phyloP scores from a whole-genome alignment of 2,888 invertebrate genomes.

The Aphidius colemani region DNA sequence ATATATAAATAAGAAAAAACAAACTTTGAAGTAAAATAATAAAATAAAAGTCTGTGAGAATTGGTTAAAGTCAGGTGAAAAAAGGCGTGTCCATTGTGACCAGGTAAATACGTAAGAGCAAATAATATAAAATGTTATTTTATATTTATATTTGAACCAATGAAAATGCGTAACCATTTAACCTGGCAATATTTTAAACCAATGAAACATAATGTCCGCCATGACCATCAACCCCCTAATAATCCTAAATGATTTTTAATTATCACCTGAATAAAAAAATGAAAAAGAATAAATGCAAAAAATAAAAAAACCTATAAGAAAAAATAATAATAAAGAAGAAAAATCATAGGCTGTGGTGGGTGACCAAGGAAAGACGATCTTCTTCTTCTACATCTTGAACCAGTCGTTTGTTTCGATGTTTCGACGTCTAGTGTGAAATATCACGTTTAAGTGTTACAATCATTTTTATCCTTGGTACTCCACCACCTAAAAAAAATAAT shows the following conservation, averaged over 20 bases:
- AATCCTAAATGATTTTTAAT: conserved; percentile 36
- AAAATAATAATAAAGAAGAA: too few relatives aligned
- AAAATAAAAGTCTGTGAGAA: conserved; percentile 16
- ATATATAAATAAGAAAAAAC: too few relatives aligned
- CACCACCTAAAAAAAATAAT: background rate
- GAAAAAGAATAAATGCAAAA: too few relatives aligned
- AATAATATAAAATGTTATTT: too few relatives aligned
- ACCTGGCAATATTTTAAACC: conserved; percentile 25
- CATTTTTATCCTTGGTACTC: conserved; percentile 10
- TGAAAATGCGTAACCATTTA: conserved; percentile 2
- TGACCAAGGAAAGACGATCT: conserved; percentile 18
- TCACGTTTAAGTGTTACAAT: conserved; percentile 60
- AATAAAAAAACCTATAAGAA: too few relatives aligned
- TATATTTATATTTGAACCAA: conserved; percentile 27
- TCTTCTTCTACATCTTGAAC: conserved; percentile 9
- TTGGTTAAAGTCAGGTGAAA: conserved; percentile 32
- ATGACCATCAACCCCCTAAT: conserved; percentile 29
- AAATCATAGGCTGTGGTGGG: conserved; percentile 21
- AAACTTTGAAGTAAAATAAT: background rate
- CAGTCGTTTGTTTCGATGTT: conserved; percentile 36
- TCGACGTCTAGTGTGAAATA: conserved; percentile 60
- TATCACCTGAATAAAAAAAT: conserved; percentile 23
- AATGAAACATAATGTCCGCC: conserved; percentile 30
- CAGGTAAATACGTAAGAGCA: background rate
- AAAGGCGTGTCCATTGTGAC: conserved; percentile 31